Evolutionary conservation across 2,797 vertebrate genomes (phyloP), one percentile per base, ranked within the genome.

Genomic region (Bradypus variegatus): DNA sequence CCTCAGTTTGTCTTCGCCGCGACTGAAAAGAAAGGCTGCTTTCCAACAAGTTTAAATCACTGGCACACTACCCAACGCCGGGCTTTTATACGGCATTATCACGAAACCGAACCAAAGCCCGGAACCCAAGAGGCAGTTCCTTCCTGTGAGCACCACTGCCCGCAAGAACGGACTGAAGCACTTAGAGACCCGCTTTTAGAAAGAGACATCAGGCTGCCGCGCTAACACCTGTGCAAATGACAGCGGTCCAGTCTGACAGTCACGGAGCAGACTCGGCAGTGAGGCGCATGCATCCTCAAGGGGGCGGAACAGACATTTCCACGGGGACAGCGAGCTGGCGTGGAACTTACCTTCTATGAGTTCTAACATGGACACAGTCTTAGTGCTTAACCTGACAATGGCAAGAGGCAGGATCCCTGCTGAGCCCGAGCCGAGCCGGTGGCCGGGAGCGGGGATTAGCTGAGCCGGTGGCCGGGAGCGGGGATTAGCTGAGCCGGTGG

Each of bases 311-410:
- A 73, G 93, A 88, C 77, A 90, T 94, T 96, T 92, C 92, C 91
- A 92, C 1, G 72, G 62, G 62, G 64, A 90, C 87, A 97, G 90
- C 77, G 86, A 94, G 84, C 91, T 96, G 80, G 81, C 84, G 94
- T 94, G 95, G 79, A 92, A 98, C 98, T 98, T 99, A 99, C 99
- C 99, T 99, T 99, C 99, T 96, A 98, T 97, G 97, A 98, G 98
- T 96, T 99, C 98, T 98, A 99, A 98, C 99, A 99, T 99, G 98
- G 97, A 96, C 97, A 97, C 96, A 97, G 96, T 84, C 93, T 96
- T 96, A 95, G 96, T 94, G 96, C 94, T 95, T 96, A 96, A 96
- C 91, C 95, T 95, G 94, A 36, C 77, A 96, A 94, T 6, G 94
- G 95, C 94, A 94, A 96, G 94, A 95, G 94, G 96, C 86, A 76